Evolutionary conservation across 2,888 invertebrate genomes (phyloP), one percentile per base, ranked within the genome.

Genomic region (Griposia aprilina): DNA sequence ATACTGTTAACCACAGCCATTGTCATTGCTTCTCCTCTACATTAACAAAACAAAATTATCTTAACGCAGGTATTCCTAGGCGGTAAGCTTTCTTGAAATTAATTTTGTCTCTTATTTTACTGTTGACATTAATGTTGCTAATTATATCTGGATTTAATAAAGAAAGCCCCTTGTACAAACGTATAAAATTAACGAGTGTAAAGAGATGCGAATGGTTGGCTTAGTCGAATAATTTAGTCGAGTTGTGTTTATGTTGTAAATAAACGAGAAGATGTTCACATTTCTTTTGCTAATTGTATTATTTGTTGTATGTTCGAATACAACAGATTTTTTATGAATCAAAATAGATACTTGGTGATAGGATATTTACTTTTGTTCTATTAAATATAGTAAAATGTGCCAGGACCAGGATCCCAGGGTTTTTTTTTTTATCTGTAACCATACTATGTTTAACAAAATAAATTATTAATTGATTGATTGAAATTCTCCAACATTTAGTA

Each of bases 131-230:
- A 88, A 91, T 89, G 90, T 86, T 87, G 80, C 89, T 91, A 92
- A 92, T 92, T 93, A 94, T 93, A 93, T 93, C 90, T 91, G 90
- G 88, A 89, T 92, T 92, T 94, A 93, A 93, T 94, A 92, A 93
- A 90, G 91, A 82, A 91, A 88, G 90, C 86, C 91, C 87, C 80
- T 82, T 86, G 90, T 90, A 91, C 91, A 93, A 94, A 94, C 93
- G 91, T 91, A 93, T 92, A 91, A 93, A 94, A 94, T 94, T 92
- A 94, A 92, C 93, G 91, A 92, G 69, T 59, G 48, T 66, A n/a
- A 76, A 78, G 88, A 76, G 88, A 65, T 82, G 87, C 50, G 80
- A 72, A 55, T 41, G 36, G 71, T 78, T 36, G 65, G 68, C 68
- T 45, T 52, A 68, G 55, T 67, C 70, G 65, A 76, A 50, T 78